phyloP scores from a whole-genome alignment of 2,797 vertebrate species.

The Parauchenoglanis ngamensis region DNA sequence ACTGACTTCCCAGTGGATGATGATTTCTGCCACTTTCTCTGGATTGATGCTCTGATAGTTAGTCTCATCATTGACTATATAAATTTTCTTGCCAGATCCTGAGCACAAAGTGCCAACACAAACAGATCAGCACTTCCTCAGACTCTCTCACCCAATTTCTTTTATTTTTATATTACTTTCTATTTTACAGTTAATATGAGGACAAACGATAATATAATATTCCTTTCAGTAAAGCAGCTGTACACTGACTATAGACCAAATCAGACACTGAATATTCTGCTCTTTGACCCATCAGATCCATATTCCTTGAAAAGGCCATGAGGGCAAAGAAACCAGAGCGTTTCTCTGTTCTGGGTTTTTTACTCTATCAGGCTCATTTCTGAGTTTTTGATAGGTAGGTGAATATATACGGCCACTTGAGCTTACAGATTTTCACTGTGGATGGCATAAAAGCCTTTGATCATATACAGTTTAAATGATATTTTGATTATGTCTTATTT shows the following conservation, averaged over 20 bases:
- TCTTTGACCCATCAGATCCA: not conserved
- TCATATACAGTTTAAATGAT: not conserved
- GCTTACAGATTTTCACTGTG: not conserved
- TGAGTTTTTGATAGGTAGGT: slow-evolving; percentile 1
- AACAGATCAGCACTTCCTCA: not conserved
- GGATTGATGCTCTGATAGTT: not conserved
- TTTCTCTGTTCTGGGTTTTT: not conserved
- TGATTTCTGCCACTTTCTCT: not conserved
- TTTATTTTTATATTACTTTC: too few species aligned
- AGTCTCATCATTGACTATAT: not conserved
- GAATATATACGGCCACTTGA: not conserved
- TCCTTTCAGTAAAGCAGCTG: not conserved
- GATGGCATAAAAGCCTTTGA: not conserved
- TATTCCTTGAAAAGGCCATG: not conserved
- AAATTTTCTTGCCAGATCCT: not conserved
- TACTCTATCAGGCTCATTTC: not conserved
- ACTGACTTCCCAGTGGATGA: not conserved
- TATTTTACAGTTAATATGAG: not conserved
- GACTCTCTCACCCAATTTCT: not conserved
- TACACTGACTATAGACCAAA: not conserved
- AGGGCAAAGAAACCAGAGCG: not conserved
- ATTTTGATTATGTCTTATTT: not conserved
- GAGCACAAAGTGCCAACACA: not conserved
- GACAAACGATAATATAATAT: not conserved
- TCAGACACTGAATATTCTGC: not conserved